These are phyloP conservation scores for Parelbella ahira DNA, from an alignment of 2,888 invertebrate species.

Conservation along the genomic window DNA sequence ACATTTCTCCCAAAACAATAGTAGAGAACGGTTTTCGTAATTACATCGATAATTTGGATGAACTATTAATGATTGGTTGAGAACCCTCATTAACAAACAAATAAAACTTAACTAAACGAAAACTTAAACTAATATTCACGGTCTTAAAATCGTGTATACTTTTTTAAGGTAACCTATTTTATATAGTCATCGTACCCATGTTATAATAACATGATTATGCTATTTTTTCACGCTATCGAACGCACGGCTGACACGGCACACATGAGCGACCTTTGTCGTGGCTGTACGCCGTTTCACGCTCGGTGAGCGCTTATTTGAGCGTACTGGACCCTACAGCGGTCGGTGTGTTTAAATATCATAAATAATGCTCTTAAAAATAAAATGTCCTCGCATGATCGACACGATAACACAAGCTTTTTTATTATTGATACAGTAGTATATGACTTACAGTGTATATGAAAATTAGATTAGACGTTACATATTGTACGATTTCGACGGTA, in stretches of 20 bases:
- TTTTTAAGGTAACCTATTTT: slow-evolving; percentile 31
- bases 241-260: slow-evolving; percentile 47
- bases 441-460: too few relatives aligned
- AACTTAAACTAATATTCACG: too few relatives aligned
- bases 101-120: too few relatives aligned
- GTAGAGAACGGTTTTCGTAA: too few relatives aligned
- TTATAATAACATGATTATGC: slow-evolving; percentile 30
- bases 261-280: slow-evolving; percentile 49
- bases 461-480: too few relatives aligned
- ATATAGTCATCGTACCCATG: neutral
- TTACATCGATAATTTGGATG: too few relatives aligned
- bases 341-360: slow-evolving; percentile 37
- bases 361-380: slow-evolving; percentile 3
- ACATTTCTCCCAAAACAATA: too few relatives aligned
- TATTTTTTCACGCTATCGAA: slow-evolving; percentile 46
- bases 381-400: too few relatives aligned
- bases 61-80: too few relatives aligned
- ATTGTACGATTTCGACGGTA: slow-evolving; percentile 12
- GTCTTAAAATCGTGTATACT: neutral
- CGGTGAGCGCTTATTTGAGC: slow-evolving; percentile 57
- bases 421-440: too few relatives aligned
- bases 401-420: too few relatives aligned
- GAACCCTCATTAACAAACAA: too few relatives aligned
- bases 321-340: slow-evolving; percentile 43
- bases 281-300: slow-evolving; percentile 53